Conservation (phyloP, 2,113 vertebrate species). For the Mellivora capensis region DNA sequence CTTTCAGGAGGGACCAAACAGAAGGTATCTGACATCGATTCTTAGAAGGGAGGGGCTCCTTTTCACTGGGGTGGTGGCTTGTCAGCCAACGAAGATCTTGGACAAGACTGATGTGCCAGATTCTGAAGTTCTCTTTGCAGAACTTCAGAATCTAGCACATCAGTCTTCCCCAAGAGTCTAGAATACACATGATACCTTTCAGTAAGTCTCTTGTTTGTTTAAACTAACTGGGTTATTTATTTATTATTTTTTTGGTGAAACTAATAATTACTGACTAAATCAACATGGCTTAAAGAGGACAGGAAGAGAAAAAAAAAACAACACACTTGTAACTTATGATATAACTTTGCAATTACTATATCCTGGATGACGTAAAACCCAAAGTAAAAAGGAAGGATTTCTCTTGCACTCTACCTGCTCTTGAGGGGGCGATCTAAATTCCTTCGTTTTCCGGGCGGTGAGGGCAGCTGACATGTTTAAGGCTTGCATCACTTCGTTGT, state of each 20-base stretch:
- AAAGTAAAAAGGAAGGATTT: not conserved
- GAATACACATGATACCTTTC: not conserved
- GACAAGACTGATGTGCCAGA: too few relatives aligned
- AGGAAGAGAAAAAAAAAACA: not conserved
- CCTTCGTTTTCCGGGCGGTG: slow-evolving; percentile 96
- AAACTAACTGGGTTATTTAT: not conserved
- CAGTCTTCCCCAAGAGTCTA: not conserved
- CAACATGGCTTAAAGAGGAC: not conserved
- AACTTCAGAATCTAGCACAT: not conserved
- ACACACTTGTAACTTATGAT: not conserved
- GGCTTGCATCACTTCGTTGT: slow-evolving; percentile 98
- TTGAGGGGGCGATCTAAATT: slow-evolving; percentile 96
- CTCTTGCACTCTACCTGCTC: slow-evolving; percentile 87
- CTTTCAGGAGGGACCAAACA: not conserved
- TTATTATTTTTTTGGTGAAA: not conserved
- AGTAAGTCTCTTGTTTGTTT: not conserved
- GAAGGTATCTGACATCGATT: not conserved
- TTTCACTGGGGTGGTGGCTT: rapidly evolving
- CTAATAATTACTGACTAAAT: not conserved
- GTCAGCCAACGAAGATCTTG: too few relatives aligned
- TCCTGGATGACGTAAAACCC: not conserved
- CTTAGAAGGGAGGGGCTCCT: not conserved
- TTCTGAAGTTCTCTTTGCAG: not conserved
- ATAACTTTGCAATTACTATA: not conserved
- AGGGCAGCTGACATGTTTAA: slow-evolving; percentile 98